A percentile compares a stretch with the other conserved stretches of the same genome.
phyloP scores from a whole-genome alignment of 2,888 invertebrate genomes.

The Stenchaetothrips biformis region DNA sequence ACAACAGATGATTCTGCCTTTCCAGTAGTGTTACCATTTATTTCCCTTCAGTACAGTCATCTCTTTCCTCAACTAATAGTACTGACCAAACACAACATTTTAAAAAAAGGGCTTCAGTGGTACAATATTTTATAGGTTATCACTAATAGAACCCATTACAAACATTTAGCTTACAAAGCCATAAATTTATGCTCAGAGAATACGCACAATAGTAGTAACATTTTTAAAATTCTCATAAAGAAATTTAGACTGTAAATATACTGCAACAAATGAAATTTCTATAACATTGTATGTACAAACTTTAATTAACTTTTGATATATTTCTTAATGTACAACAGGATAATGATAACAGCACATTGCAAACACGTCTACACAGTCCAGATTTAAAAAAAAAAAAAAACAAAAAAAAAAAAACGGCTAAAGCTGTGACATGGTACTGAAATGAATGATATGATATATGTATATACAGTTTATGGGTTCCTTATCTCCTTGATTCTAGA shows the following conservation, averaged over 20 bases:
- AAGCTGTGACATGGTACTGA: neutral
- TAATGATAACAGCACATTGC: constrained; percentile 1
- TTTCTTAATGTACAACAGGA: constrained; percentile 6
- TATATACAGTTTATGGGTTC: neutral
- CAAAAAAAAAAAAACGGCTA: too few species aligned
- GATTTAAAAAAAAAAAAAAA: too few species aligned
- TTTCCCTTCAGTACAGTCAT: neutral
- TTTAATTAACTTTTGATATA: constrained; percentile 8
- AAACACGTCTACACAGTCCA: neutral
- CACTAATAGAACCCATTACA: neutral
- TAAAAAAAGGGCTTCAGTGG: too few species aligned
- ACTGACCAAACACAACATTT: too few species aligned
- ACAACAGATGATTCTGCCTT: neutral
- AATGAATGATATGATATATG: neutral
- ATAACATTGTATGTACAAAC: constrained; percentile 13
- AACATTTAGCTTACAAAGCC: neutral
- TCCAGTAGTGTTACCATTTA: neutral
- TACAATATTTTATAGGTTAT: too few species aligned
- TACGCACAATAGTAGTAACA: neutral
- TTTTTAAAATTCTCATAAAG: neutral
- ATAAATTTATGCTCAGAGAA: neutral
- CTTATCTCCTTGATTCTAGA: constrained; percentile 3
- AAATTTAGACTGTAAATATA: constrained; percentile 17
- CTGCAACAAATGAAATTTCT: constrained; percentile 13
- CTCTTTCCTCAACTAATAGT: too few species aligned